Evolutionary conservation across 1,140 invertebrate genomes (phyloP), one percentile per base, ranked within the genome.

Genomic region (Micrasema minimum): DNA sequence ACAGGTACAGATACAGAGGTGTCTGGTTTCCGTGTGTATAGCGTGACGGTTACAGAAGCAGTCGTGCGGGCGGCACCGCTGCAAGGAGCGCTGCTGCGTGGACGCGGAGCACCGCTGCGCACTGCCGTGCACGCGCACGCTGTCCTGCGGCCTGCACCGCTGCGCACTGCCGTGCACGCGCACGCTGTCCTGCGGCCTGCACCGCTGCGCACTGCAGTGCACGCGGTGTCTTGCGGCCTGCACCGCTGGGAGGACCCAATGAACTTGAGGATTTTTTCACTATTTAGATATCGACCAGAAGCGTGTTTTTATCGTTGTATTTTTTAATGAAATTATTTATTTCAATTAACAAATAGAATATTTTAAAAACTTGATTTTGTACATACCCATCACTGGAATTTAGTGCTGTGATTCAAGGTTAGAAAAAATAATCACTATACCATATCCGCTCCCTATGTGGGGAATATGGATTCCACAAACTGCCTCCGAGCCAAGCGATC

Each of bases 41-140:
- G n/a, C n/a, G n/a, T n/a, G n/a, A n/a, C 26, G 26, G 14, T 14
- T 35, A 35, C 77, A 89, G 86, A 94, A 93, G 81, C 85, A 91
- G 71, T 88, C 88, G 0, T 98, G 95, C 83, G 93, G 92, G 0
- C 90, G 92, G 69, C 96, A 97, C 80, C 96, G 95, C 76, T 98
- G 96, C 83, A 91, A 93, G 72, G 89, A 91, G 64, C 79, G 87
- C 26, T 96, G 96, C 80, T 99, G 97, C 78, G 92, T 93, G 66
- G 91, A 93, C 72, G 84, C 90, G 18, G 91, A 94, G 53, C 97
- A 99, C 80, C 84, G 91, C 31, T 99, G 97, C 84, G 89, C 90
- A 0, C 81, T 93, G 72, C 87, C 90, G 41, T 98, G 96, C 83
- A 92, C 91, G 12, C 90, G 90, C 72, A 89, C 87, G 1, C 83